Evolutionary conservation across 2,113 vertebrate genomes (phyloP).

Genomic region (Paralichthys olivaceus): DNA sequence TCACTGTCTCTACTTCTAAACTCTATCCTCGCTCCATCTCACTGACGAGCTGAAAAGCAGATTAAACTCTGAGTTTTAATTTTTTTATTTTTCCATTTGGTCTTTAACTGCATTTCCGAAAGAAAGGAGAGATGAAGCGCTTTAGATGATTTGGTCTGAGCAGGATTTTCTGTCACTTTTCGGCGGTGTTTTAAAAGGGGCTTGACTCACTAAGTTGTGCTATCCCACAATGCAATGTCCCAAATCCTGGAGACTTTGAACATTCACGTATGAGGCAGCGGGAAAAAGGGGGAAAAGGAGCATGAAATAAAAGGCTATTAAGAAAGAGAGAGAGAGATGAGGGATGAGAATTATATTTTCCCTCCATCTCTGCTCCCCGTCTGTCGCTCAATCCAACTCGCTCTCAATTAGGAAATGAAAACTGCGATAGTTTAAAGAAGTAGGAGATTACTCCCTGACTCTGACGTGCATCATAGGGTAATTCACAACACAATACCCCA

Average conservation of each 20-base stretch:
- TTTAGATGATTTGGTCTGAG: slow-evolving; percentile 47
- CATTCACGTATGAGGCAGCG: slow-evolving; percentile 37
- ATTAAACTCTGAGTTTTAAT: neutral
- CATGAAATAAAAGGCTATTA: slow-evolving; percentile 55
- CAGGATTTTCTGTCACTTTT: slow-evolving; percentile 53
- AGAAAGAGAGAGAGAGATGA: slow-evolving; percentile 29
- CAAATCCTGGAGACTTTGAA: slow-evolving; percentile 61
- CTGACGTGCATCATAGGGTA: slow-evolving; percentile 62
- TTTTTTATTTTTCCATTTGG: slow-evolving; percentile 10
- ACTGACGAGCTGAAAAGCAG: slow-evolving; percentile 4
- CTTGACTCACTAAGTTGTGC: slow-evolving; percentile 56
- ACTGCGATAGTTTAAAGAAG: slow-evolving; percentile 52
- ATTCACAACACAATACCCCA: slow-evolving; percentile 63
- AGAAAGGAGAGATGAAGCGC: neutral
- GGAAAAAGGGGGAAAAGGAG: neutral
- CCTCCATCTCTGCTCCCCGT: slow-evolving; percentile 26
- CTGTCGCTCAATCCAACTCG: slow-evolving; percentile 37
- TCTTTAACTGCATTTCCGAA: slow-evolving; percentile 23
- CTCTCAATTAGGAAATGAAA: slow-evolving; percentile 76
- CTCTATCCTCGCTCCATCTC: neutral
- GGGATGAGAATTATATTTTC: slow-evolving; percentile 39
- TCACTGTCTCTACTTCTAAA: neutral
- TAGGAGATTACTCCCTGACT: slow-evolving; percentile 61
- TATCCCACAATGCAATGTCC: slow-evolving; percentile 50
- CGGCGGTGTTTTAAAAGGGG: slow-evolving; percentile 48